Conservation (phyloP, 2,797 vertebrate genomes). For the Triplophysa bombifrons region DNA sequence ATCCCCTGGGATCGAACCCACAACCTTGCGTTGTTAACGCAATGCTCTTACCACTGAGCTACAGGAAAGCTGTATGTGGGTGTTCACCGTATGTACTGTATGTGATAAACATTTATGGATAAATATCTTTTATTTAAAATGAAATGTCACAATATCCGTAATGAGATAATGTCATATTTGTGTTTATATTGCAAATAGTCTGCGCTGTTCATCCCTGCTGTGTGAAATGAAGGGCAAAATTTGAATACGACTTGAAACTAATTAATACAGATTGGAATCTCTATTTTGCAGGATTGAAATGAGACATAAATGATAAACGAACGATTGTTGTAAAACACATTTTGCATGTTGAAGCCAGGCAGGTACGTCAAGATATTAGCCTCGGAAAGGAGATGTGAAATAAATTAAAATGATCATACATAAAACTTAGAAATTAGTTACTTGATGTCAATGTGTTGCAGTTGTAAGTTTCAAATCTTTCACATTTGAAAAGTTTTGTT, state of each 20-base stretch:
- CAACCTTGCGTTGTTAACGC: no score
- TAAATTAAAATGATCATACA: neutral
- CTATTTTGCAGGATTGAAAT: neutral
- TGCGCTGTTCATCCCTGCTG: neutral
- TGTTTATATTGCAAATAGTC: neutral
- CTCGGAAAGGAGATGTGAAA: neutral
- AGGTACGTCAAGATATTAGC: neutral
- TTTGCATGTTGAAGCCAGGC: neutral
- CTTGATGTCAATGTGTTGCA: conserved; percentile 4
- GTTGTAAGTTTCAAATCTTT: conserved; percentile 6
- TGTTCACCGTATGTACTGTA: neutral
- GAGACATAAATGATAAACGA: neutral
- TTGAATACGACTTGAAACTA: neutral
- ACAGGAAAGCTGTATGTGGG: no score
- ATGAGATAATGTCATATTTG: neutral
- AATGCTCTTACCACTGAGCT: no score
- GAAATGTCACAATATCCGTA: neutral
- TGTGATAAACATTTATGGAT: neutral
- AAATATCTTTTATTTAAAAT: neutral
- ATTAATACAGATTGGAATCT: conserved; percentile 1
- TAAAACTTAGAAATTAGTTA: neutral
- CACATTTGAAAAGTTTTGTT: conserved; percentile 38
- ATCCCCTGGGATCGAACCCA: no score
- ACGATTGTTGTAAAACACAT: neutral
- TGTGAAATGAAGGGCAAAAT: neutral